Evolutionary conservation across 2,888 invertebrate genomes (phyloP).

Genomic region (Pollenia labialis): DNA sequence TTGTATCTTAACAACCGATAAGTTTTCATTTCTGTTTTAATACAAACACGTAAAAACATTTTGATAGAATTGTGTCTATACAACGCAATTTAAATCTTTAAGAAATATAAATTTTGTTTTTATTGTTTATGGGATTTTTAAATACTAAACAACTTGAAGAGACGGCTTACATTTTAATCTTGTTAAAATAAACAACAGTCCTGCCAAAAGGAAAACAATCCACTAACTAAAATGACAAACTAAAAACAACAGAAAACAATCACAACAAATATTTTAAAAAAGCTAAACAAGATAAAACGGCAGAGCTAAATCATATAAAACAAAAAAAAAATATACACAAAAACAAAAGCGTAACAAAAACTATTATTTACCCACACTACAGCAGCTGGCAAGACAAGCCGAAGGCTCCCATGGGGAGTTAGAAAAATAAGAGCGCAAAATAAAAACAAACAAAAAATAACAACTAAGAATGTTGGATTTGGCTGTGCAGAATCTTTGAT

Average conservation of each 20-base stretch:
- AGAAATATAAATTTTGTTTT: constrained; percentile 19
- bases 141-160: constrained; percentile 21
- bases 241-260: constrained; percentile 41
- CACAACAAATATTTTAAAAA: constrained; percentile 46
- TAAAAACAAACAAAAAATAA: not conserved
- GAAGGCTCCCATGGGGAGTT: constrained; percentile 16
- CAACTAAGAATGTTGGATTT: too few species aligned
- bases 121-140: not conserved
- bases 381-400: constrained; percentile 52
- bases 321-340: not conserved
- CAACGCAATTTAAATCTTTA: constrained; percentile 17
- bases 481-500: not conserved
- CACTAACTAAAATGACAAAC: constrained; percentile 36
- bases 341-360: constrained; percentile 22
- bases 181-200: constrained; percentile 52
- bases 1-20: not conserved
- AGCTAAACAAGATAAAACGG: not conserved
- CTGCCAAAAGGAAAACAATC: constrained; percentile 37
- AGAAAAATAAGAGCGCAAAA: constrained; percentile 34
- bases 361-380: constrained; percentile 8
- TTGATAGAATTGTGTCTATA: not conserved
- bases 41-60: not conserved
- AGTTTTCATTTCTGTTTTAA: constrained; percentile 7
- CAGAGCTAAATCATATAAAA: not conserved
- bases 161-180: constrained; percentile 41